phyloP scores from a whole-genome alignment of 1,140 invertebrate species.

The Drosophila bipectinata region DNA sequence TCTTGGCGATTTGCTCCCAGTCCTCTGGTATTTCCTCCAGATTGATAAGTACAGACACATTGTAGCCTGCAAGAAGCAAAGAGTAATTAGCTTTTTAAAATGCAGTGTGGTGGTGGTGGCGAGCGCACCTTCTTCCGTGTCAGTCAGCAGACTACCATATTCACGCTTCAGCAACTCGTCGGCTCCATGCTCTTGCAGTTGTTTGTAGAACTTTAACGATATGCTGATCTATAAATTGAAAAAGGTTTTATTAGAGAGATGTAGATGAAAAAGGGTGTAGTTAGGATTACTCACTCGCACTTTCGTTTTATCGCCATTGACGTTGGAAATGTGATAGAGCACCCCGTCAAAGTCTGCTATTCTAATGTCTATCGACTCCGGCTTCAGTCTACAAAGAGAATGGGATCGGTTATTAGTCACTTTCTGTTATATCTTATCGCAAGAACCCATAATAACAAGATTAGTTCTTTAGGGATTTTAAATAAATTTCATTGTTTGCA shows the following conservation, averaged over 20 bases:
- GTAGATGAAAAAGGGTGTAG: background rate
- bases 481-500: background rate
- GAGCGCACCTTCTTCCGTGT: conserved; percentile 92
- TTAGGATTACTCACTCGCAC: conserved; percentile 90
- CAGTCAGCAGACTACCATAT: conserved; percentile 92
- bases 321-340: conserved; percentile 98
- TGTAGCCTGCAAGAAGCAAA: conserved; percentile 89
- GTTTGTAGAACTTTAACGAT: conserved; percentile 99
- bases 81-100: conserved; percentile 18
- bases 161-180: conserved; percentile 97
- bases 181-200: conserved; percentile 98
- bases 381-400: conserved; percentile 90
- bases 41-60: conserved; percentile 96
- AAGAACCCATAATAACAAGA: background rate
- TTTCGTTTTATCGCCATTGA: conserved; percentile 98
- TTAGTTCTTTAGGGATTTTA: background rate
- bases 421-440: conserved; percentile 53
- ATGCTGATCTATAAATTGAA: conserved; percentile 93
- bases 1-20: conserved; percentile 95
- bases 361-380: conserved; percentile 96
- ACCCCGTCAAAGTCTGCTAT: conserved; percentile 99
- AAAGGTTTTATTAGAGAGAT: background rate
- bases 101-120: background rate
- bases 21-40: conserved; percentile 96
- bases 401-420: conserved; percentile 40